Percentiles rank a stretch among this genome's conserved stretches.
phyloP scores from a whole-genome alignment of 2,888 invertebrate species.

The Strigamia crassipes region DNA sequence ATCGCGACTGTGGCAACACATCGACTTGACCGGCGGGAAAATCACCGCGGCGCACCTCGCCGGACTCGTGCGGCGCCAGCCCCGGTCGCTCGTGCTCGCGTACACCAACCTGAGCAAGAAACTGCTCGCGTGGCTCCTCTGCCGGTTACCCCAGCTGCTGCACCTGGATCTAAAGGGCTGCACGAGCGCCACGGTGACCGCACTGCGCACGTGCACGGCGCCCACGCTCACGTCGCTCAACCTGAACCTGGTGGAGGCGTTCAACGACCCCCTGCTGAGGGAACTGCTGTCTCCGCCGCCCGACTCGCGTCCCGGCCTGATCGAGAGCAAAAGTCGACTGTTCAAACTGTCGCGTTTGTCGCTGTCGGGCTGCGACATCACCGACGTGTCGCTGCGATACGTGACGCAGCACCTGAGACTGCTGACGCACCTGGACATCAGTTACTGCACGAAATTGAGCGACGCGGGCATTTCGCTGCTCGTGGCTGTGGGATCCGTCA shows the following conservation, averaged over 20 bases:
- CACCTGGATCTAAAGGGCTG: slow-evolving; percentile 73
- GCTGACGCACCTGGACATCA: slow-evolving; percentile 78
- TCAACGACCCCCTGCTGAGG: slow-evolving; percentile 80
- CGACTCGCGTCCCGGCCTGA: slow-evolving; percentile 75
- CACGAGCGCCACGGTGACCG: slow-evolving; percentile 76
- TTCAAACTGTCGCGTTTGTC: slow-evolving; percentile 75
- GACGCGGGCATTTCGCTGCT: slow-evolving; percentile 89
- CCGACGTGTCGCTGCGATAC: slow-evolving; percentile 76
- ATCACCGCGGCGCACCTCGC: slow-evolving; percentile 69
- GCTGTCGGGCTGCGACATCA: slow-evolving; percentile 85
- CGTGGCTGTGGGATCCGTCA: slow-evolving; percentile 72
- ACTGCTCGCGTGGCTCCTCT: slow-evolving; percentile 90
- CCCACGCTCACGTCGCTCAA: slow-evolving; percentile 76
- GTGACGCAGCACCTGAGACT: slow-evolving; percentile 56
- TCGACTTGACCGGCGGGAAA: slow-evolving; percentile 74
- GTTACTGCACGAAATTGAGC: slow-evolving; percentile 81
- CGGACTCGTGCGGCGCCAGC: slow-evolving; percentile 87
- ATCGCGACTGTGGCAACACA: slow-evolving; percentile 79
- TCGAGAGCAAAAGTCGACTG: slow-evolving; percentile 75
- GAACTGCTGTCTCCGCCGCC: slow-evolving; percentile 86
- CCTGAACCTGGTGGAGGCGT: slow-evolving; percentile 81
- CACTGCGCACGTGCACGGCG: slow-evolving; percentile 78
- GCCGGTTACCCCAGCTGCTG: slow-evolving; percentile 79
- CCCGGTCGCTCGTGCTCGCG: slow-evolving; percentile 78
- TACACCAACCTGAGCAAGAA: slow-evolving; percentile 86